Percentiles rank a stretch among this genome's conserved stretches.
Conservation (phyloP, 1,140 invertebrate species). For the Scaptodrosophila lebanonensis region DNA sequence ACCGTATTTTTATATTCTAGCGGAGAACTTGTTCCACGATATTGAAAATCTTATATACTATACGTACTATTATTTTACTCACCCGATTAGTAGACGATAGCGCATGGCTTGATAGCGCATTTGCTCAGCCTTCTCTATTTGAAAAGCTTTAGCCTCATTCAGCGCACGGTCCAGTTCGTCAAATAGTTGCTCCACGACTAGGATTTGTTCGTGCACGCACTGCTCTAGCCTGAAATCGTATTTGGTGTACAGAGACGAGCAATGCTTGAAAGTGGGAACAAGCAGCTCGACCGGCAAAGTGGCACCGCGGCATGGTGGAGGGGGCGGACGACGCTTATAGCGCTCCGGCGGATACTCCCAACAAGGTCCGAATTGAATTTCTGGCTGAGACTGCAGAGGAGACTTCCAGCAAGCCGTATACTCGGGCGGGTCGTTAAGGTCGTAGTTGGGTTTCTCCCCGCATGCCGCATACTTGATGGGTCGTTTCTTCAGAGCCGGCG, state of each 20-base stretch:
- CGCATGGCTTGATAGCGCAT: conserved; percentile 54
- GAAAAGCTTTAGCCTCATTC: conserved; percentile 11
- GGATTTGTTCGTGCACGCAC: conserved; percentile 53
- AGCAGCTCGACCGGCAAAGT: conserved; percentile 17
- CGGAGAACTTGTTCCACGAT: too few species aligned
- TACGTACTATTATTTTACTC: not conserved
- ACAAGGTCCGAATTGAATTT: conserved; percentile 38
- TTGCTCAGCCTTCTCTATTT: conserved; percentile 34
- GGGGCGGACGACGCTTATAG: conserved; percentile 32
- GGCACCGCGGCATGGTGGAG: conserved; percentile 46
- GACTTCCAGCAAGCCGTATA: conserved; percentile 41
- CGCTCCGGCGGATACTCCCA: conserved; percentile 57
- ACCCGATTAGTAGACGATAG: conserved; percentile 30
- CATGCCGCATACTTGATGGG: conserved; percentile 30
- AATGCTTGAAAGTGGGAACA: conserved; percentile 33
- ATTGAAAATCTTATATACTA: too few species aligned
- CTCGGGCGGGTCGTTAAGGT: not conserved
- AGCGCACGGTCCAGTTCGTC: conserved; percentile 13
- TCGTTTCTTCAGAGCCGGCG: conserved; percentile 9
- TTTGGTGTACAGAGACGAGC: conserved; percentile 37
- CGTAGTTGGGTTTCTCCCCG: conserved; percentile 17
- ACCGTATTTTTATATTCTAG: too few species aligned
- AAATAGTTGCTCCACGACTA: conserved; percentile 25
- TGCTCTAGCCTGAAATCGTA: conserved; percentile 44
- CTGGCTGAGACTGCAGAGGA: conserved; percentile 6